Percentiles rank a stretch among this genome's conserved stretches.
phyloP scores from a whole-genome alignment of 1,140 invertebrate genomes.

The Tyrophagus putrescentiae region DNA sequence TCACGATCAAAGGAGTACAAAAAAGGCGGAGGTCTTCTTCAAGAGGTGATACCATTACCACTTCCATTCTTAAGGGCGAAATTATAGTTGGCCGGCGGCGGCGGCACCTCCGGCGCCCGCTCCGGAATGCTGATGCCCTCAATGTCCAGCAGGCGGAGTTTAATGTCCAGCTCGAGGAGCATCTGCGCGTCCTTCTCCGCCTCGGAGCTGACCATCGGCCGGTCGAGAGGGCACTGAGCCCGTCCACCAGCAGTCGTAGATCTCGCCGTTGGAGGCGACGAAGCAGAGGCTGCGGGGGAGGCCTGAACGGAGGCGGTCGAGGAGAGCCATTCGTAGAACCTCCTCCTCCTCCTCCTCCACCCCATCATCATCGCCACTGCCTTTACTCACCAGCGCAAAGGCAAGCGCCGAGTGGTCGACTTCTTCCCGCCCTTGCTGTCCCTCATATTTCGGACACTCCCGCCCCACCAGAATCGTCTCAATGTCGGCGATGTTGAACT shows the following conservation, averaged over 20 bases:
- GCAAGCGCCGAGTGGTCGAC: conserved; percentile 65
- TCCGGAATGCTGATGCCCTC: conserved; percentile 88
- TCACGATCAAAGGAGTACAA: not conserved
- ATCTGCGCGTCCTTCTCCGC: conserved; percentile 77
- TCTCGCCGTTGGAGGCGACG: conserved; percentile 71
- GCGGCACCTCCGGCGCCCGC: conserved; percentile 72
- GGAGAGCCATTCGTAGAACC: no score
- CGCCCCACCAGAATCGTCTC: conserved; percentile 69
- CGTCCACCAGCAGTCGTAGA: conserved; percentile 87
- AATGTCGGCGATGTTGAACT: conserved; percentile 73
- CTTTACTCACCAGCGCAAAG: conserved; percentile 65
- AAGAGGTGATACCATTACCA: no score
- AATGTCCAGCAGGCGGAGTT: conserved; percentile 74
- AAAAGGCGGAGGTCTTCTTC: no score
- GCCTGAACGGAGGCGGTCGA: conserved; percentile 57
- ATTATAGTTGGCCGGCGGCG: conserved; percentile 70
- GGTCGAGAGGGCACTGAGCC: conserved; percentile 75
- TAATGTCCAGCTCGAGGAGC: conserved; percentile 87
- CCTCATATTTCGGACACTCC: conserved; percentile 88
- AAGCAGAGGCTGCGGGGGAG: conserved; percentile 62
- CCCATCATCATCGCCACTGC: no score
- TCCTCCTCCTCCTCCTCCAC: no score
- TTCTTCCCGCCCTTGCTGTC: conserved; percentile 44
- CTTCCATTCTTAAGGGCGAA: conserved; percentile 41
- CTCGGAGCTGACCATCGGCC: conserved; percentile 75